Conservation (phyloP, 2,113 vertebrate species). For the Onychostoma macrolepis region DNA sequence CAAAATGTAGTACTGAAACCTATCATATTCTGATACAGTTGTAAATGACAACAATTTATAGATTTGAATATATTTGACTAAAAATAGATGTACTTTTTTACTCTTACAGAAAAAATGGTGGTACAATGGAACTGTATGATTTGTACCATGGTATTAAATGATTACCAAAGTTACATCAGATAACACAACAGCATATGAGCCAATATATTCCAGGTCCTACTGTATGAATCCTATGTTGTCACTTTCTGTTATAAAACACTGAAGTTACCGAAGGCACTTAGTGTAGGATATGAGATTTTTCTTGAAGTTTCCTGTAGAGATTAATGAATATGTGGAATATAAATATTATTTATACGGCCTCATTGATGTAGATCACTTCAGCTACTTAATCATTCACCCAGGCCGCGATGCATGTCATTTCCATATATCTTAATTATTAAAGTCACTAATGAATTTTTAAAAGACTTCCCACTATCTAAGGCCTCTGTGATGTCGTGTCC, state of each 20-base stretch:
- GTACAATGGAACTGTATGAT: not conserved
- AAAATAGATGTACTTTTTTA: not conserved
- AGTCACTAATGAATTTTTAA: conserved; percentile 18
- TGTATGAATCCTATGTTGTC: not conserved
- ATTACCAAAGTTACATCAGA: not conserved
- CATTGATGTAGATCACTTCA: not conserved
- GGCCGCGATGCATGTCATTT: not conserved
- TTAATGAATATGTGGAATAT: not conserved
- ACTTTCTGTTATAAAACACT: not conserved
- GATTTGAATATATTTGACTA: not conserved
- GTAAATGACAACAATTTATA: not conserved
- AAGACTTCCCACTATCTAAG: conserved; percentile 9
- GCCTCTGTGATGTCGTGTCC: conserved; percentile 32
- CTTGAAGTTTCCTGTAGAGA: not conserved
- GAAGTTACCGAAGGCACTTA: not conserved
- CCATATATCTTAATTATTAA: conserved; percentile 45
- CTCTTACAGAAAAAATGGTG: not conserved
- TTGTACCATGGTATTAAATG: not conserved
- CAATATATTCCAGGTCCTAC: not conserved
- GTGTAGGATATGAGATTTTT: not conserved
- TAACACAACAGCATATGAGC: not conserved
- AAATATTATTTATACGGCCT: not conserved
- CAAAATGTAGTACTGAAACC: not conserved
- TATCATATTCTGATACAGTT: not conserved
- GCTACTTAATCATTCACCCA: conserved; percentile 3